Evolutionary conservation across 2,113 vertebrate genomes (phyloP).

Genomic region (Sander lucioperca): DNA sequence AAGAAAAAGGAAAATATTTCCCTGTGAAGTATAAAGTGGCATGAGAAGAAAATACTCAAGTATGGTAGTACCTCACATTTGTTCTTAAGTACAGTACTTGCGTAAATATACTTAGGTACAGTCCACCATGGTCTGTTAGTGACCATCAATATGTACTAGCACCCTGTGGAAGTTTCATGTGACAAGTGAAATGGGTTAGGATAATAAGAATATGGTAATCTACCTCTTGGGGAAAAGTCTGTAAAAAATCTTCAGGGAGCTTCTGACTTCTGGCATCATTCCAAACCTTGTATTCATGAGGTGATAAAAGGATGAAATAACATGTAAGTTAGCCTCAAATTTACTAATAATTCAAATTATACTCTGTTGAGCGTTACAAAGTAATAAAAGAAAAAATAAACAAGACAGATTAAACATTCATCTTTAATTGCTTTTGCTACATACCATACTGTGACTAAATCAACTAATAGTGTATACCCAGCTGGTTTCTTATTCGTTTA

Average conservation of each 20-base stretch:
- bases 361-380: not conserved
- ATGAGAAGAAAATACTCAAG: not conserved
- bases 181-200: not conserved
- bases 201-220: not conserved
- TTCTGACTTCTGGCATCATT: not conserved
- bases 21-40: not conserved
- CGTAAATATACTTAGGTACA: not conserved
- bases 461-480: not conserved
- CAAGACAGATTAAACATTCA: not conserved
- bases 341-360: not conserved
- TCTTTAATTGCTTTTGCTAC: not conserved
- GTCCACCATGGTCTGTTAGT: not conserved
- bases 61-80: not conserved
- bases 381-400: not conserved
- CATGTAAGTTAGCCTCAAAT: fast-evolving
- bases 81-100: not conserved
- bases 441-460: not conserved
- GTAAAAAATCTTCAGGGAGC: slow-evolving; percentile 60
- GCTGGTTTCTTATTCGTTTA: not conserved
- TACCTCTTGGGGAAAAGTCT: slow-evolving; percentile 70
- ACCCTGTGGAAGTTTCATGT: not conserved
- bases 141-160: not conserved
- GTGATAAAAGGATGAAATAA: not conserved
- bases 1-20: not conserved
- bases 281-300: slow-evolving; percentile 62